Base-by-base conservation (phyloP, 2,797 vertebrate genomes). In the Lates japonicus region DNA sequence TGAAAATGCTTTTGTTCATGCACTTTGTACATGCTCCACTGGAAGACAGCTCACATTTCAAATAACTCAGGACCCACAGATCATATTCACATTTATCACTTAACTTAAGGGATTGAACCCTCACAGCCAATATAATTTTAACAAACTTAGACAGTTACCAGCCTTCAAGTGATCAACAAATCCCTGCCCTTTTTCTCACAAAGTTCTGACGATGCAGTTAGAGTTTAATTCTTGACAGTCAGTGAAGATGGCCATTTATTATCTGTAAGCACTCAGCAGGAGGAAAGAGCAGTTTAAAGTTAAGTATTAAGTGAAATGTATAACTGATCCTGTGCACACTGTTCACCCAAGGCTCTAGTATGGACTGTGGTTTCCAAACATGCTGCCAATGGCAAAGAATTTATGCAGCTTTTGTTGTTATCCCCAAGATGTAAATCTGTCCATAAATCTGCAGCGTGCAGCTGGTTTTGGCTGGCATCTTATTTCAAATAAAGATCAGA, bases 1-100 rank as follows among this genome's bases (percentile, higher is more conserved):
- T 84, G 78, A 87, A 88, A 80, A 89, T 63, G 60, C 70, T 85
- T 88, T 83, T 82, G 85, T 88, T 94, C 95, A 95, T 95, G 94
- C 95, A 95, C 91, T 90, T 89, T 92, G 87, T 84, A 85, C 86
- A 92, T 93, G 90, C 89, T 92, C 84, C 81, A 89, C 90, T 92
- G 91, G 94, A 93, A 94, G 91, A 94, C 88, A 49, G 85, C 78
- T 88, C 89, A 92, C 86, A 68, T 84, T 92, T 91, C 78, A 87
- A 78, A 87, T 39, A 74, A 76, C 60, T 72, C 65, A 55, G 70
- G 66, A 49, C 58, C 81, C 65, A 69, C 59, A 58, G 42, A 59
- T 60, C 70, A 63, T 46, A 84, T 75, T 84, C 74, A 91, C 77
- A 74, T 78, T 69, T 62, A 73, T 70, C 67, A 48, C 67, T 66